These are phyloP conservation scores for Liolophura sinensis DNA, from an alignment of 1,140 invertebrate genomes.

Conservation along the genomic window DNA sequence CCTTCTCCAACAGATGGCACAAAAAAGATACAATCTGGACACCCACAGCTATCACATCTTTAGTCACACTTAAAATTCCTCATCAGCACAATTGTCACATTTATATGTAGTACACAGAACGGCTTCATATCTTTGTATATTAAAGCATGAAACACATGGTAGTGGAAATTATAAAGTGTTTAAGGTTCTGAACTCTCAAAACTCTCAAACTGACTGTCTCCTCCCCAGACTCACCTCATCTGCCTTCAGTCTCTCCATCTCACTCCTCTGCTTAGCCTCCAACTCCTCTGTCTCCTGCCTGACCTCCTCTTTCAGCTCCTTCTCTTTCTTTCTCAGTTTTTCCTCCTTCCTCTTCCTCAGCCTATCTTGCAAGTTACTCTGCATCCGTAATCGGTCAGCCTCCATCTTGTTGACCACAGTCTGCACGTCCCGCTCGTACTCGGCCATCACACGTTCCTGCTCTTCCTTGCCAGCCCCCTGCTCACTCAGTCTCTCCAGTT, in stretches of 20 bases:
- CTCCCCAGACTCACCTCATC: slow-evolving; percentile 39
- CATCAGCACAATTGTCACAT: too few species aligned
- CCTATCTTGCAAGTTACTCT: slow-evolving; percentile 48
- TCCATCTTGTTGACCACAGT: slow-evolving; percentile 49
- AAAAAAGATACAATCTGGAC: too few species aligned
- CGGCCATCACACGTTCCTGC: slow-evolving; percentile 42
- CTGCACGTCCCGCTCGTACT: slow-evolving; percentile 46
- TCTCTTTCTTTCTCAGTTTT: slow-evolving; percentile 37
- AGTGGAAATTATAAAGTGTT: too few species aligned
- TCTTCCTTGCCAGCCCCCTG: slow-evolving; percentile 46
- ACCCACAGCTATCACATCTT: too few species aligned
- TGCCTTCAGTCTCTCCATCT: slow-evolving; percentile 39
- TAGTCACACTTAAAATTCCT: too few species aligned
- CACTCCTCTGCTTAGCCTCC: slow-evolving; percentile 37
- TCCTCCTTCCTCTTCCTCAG: slow-evolving; percentile 43
- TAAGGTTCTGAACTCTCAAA: too few species aligned
- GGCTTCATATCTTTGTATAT: too few species aligned
- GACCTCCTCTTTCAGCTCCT: slow-evolving; percentile 34
- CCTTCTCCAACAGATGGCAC: too few species aligned
- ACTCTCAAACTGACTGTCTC: not conserved
- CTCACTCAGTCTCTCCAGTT: slow-evolving; percentile 37
- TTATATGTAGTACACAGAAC: too few species aligned
- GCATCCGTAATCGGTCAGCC: slow-evolving; percentile 50
- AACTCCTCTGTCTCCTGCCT: slow-evolving; percentile 38
- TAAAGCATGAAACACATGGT: too few species aligned